These are phyloP conservation scores for Syngnathus floridae DNA, from an alignment of 2,113 vertebrate species.

Conservation along the genomic window DNA sequence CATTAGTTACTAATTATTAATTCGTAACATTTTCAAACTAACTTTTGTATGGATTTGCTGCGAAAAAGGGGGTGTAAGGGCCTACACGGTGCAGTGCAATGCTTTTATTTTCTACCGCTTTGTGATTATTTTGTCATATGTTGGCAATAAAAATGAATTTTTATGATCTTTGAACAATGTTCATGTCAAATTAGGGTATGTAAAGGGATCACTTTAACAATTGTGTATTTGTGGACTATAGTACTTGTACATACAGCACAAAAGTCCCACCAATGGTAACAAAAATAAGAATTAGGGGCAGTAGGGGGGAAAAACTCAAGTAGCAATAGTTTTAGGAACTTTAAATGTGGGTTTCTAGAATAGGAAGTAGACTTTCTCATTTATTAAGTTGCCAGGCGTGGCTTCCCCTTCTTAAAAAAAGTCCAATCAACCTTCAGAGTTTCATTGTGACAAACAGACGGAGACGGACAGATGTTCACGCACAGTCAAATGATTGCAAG, in stretches of 20 bases:
- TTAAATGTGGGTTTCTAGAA: not conserved
- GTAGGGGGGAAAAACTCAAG: not conserved
- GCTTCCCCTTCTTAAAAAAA: constrained; percentile 31
- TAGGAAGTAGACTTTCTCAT: not conserved
- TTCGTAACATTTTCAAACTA: no score
- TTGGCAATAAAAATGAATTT: not conserved
- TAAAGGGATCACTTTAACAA: not conserved
- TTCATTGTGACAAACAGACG: constrained; percentile 4
- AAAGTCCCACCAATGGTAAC: not conserved
- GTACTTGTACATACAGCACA: not conserved
- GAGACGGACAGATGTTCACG: constrained; percentile 2
- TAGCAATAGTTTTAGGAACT: not conserved
- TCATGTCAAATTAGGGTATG: not conserved
- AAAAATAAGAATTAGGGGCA: not conserved
- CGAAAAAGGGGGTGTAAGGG: no score
- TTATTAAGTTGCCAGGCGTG: not conserved
- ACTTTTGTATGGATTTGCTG: no score
- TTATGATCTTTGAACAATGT: not conserved
- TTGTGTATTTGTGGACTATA: not conserved
- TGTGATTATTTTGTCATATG: not conserved
- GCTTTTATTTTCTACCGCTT: not conserved
- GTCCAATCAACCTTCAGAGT: not conserved
- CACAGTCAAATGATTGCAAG: constrained; percentile 34
- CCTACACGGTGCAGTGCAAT: no score
- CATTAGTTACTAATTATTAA: no score